Conservation (phyloP, 2,797 vertebrate genomes). For the Tangara arthus region DNA sequence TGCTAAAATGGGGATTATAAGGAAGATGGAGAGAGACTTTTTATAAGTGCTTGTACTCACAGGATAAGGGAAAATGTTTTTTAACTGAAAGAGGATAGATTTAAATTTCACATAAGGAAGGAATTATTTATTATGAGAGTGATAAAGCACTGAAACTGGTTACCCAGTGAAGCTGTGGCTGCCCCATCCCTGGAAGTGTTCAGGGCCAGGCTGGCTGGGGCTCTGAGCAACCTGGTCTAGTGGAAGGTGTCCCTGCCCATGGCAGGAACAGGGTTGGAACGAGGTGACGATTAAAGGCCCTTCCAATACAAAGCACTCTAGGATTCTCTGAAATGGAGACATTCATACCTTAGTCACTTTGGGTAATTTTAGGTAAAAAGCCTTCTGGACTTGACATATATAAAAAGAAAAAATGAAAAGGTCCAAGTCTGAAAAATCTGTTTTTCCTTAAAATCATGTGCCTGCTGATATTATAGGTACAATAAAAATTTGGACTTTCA, state of each 20-base stretch:
- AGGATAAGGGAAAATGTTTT: not conserved
- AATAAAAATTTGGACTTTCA: not conserved
- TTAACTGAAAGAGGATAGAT: not conserved
- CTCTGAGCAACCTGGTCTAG: not conserved
- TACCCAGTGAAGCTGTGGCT: not conserved
- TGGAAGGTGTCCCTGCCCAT: not conserved
- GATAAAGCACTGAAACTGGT: not conserved
- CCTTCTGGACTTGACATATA: not conserved
- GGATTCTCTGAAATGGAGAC: not conserved
- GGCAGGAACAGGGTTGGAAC: not conserved
- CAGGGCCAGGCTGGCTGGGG: not conserved
- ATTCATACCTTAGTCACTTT: not conserved
- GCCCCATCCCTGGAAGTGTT: not conserved
- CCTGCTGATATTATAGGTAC: not conserved
- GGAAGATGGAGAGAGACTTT: not conserved
- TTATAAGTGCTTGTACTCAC: not conserved
- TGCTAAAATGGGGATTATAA: not conserved
- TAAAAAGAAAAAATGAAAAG: not conserved
- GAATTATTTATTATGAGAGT: not conserved
- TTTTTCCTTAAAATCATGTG: not conserved
- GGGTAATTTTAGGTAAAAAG: not conserved
- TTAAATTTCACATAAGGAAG: not conserved
- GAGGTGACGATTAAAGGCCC: not conserved
- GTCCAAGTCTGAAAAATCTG: not conserved
- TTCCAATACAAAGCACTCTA: not conserved